Percentiles rank a stretch among this genome's conserved stretches.
These are phyloP conservation scores for Poeciliopsis paucimaculata DNA, from an alignment of 2,797 vertebrate genomes.

Conservation along the genomic window DNA sequence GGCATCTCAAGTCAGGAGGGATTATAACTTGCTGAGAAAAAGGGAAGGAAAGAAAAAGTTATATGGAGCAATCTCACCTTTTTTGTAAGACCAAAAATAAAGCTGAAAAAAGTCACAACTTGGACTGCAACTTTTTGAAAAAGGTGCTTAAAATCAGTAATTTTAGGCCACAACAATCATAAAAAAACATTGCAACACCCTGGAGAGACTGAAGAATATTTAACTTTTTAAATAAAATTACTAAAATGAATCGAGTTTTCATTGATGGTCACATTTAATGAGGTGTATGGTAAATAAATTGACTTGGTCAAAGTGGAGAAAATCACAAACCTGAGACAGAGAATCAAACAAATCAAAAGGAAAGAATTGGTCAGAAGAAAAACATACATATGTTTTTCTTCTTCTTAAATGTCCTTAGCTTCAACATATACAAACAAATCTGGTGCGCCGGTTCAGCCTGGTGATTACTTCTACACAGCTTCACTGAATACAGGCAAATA, in stretches of 20 bases:
- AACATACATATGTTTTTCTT: background rate
- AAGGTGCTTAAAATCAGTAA: no score
- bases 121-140: no score
- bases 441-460: slow-evolving; percentile 8
- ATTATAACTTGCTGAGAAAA: no score
- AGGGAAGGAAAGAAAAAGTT: no score
- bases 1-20: no score
- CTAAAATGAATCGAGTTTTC: background rate
- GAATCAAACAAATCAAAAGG: background rate
- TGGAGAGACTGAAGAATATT: background rate
- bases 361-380: background rate
- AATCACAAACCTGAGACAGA: background rate
- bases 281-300: background rate
- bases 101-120: no score
- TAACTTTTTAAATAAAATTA: background rate
- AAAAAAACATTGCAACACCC: no score
- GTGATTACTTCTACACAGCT: background rate
- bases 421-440: background rate
- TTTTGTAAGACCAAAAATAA: no score
- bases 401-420: background rate
- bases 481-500: slow-evolving; percentile 11
- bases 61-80: no score
- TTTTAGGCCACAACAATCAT: no score
- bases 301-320: background rate
- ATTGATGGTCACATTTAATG: background rate